Evolutionary conservation across 2,888 invertebrate genomes (phyloP).

Genomic region (Phragmatobia fuliginosa): DNA sequence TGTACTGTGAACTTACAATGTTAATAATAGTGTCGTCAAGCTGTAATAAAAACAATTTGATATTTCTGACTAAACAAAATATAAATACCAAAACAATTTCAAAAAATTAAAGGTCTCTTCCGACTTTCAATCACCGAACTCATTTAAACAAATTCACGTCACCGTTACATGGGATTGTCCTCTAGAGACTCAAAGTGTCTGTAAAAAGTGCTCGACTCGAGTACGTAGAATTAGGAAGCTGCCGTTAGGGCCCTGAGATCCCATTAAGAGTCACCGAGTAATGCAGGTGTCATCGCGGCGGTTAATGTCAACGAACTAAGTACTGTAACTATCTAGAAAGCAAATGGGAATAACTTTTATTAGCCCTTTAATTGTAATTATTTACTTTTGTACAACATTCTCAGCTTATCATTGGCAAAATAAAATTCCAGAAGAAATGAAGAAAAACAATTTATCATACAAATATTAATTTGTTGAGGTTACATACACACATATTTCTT

Average conservation of each 20-base stretch:
- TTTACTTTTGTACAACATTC: background rate
- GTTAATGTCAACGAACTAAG: conserved; percentile 58
- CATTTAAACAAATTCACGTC: conserved; percentile 64
- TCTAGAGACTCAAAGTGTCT: conserved; percentile 74
- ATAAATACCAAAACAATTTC: background rate
- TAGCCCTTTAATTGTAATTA: background rate
- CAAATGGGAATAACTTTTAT: conserved; percentile 22
- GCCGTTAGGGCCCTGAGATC: conserved; percentile 63
- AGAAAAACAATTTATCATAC: background rate
- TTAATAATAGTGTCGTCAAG: no score
- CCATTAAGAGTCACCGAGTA: conserved; percentile 65
- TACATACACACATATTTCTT: background rate
- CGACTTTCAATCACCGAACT: conserved; percentile 49
- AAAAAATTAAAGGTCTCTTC: conserved; percentile 6
- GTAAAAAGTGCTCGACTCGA: conserved; percentile 75
- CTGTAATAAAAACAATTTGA: background rate
- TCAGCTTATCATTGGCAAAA: background rate
- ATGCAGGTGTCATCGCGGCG: conserved; percentile 63
- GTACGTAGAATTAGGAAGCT: conserved; percentile 73
- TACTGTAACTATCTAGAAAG: conserved; percentile 26
- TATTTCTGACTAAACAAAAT: background rate
- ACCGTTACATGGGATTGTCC: conserved; percentile 71
- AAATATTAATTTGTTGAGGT: background rate
- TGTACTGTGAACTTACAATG: no score
- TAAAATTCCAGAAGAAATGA: background rate